A percentile compares a stretch with the other conserved stretches of the same genome.
Conservation (phyloP, 2,888 invertebrate genomes). For the Oxyteleia sp. region DNA sequence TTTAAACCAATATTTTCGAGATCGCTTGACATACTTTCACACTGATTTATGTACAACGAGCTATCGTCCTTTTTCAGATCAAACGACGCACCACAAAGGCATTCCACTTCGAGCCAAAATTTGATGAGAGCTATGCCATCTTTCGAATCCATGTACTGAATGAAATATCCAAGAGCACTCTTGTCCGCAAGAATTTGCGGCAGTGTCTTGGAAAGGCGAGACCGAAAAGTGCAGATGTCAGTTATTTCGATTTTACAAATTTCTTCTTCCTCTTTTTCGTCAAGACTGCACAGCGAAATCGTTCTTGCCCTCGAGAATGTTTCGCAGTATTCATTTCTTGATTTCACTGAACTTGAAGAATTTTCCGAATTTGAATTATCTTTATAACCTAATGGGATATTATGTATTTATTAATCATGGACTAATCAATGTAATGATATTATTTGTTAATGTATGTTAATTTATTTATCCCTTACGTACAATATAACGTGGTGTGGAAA, state of each 20-base stretch:
- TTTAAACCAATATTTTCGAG: conserved; percentile 16
- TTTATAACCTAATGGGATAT: neutral
- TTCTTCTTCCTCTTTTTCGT: conserved; percentile 85
- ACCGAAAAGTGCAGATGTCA: conserved; percentile 88
- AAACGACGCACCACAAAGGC: too few species aligned
- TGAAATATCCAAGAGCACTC: conserved; percentile 93
- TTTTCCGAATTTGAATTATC: neutral
- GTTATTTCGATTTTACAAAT: conserved; percentile 70
- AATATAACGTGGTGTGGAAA: too few species aligned
- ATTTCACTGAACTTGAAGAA: conserved; percentile 71
- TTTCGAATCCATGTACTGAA: conserved; percentile 94
- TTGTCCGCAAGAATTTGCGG: conserved; percentile 93
- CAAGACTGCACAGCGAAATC: conserved; percentile 80
- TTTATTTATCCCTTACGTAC: too few species aligned
- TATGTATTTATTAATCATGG: too few species aligned
- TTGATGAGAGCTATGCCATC: conserved; percentile 91
- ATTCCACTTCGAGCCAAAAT: too few species aligned
- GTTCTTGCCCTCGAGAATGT: conserved; percentile 68
- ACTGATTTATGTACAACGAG: too few species aligned
- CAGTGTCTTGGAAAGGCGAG: conserved; percentile 92
- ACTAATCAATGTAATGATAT: too few species aligned
- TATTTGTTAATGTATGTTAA: too few species aligned
- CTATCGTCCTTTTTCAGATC: too few species aligned
- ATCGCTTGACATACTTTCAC: too few species aligned
- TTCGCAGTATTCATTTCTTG: conserved; percentile 62